A percentile compares a stretch with the other conserved stretches of the same genome.
These are phyloP conservation scores for Aplysina aerophoba DNA, from an alignment of 37 sponge, comb jelly and placozoan genomes.

Conservation along the genomic window DNA sequence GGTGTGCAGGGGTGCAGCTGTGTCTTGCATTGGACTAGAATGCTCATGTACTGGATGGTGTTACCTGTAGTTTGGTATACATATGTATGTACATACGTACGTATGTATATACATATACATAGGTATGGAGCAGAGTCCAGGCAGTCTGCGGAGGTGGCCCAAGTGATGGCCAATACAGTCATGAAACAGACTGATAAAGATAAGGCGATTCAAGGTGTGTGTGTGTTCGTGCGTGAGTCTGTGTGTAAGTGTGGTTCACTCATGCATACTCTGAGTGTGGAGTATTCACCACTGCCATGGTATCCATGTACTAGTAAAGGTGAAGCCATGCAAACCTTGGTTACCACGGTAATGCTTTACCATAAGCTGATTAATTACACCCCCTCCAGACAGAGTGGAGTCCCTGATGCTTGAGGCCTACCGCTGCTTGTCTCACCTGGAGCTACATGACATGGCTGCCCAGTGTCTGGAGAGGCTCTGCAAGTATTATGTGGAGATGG, in stretches of 20 bases:
- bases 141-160: no score
- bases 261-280: no score
- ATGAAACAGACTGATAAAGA: no score
- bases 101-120: no score
- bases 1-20: no score
- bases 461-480: conserved; percentile 10
- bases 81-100: no score
- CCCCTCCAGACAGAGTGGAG: conserved; percentile 31
- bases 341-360: not conserved
- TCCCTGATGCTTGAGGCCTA: conserved; percentile 6
- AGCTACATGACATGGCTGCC: not conserved
- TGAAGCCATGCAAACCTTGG: not conserved
- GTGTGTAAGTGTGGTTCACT: conserved; percentile 15
- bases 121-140: no score
- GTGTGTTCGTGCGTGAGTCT: not conserved
- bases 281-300: not conserved
- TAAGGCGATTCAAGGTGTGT: not conserved
- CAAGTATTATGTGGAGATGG: conserved; percentile 22
- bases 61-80: no score
- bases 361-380: conserved; percentile 48
- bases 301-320: not conserved
- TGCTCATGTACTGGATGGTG: no score
- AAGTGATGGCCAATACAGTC: no score
- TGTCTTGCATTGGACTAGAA: no score
- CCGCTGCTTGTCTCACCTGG: not conserved